phyloP scores from a whole-genome alignment of 92 coral and sea anemone species.

The Epizoanthus scotinus region DNA sequence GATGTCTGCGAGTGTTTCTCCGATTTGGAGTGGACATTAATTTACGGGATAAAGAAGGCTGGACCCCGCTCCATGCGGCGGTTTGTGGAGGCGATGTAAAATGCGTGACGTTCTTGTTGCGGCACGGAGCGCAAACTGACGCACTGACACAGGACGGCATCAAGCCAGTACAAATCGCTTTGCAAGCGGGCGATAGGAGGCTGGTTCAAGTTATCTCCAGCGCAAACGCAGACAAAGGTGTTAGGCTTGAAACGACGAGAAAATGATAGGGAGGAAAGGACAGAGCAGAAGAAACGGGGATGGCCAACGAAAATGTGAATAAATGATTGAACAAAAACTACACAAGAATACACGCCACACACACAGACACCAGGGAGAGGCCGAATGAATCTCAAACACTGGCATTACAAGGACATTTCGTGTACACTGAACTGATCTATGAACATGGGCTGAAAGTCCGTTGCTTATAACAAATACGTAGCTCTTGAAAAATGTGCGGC shows the following conservation, averaged over 20 bases:
- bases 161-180: constrained; percentile 69
- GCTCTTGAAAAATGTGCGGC: not conserved
- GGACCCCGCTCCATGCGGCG: constrained; percentile 91
- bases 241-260: not conserved
- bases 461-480: not conserved
- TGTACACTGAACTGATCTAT: not conserved
- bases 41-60: constrained; percentile 76
- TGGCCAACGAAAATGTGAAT: not conserved
- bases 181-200: constrained; percentile 46
- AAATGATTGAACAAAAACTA: not conserved
- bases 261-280: not conserved
- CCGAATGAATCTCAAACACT: constrained; percentile 5
- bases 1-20: constrained; percentile 69
- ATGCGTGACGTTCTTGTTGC: constrained; percentile 58
- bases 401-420: not conserved
- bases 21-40: constrained; percentile 70
- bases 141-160: constrained; percentile 69
- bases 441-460: not conserved
- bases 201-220: constrained; percentile 27
- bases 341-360: not conserved
- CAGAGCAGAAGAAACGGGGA: constrained; percentile 16
- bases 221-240: constrained; percentile 37
- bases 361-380: not conserved
- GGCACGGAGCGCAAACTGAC: constrained; percentile 66
- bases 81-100: constrained; percentile 82